Evolutionary conservation across 2,113 vertebrate species (phyloP).

Genomic region (Meles meles): DNA sequence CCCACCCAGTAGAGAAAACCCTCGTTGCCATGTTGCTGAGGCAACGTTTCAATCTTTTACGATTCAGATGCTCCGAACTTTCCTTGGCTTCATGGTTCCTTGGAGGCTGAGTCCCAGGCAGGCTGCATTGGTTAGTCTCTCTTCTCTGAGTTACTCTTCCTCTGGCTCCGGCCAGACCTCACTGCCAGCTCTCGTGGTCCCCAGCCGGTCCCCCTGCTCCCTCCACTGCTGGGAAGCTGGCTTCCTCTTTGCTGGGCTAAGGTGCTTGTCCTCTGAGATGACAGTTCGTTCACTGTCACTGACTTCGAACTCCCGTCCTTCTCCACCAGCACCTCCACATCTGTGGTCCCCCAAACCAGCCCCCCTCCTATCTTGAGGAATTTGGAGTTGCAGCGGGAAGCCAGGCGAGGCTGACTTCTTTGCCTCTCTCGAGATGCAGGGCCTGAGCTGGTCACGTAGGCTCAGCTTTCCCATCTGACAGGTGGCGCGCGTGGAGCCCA

Average conservation of each 20-base stretch:
- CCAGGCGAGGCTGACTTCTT: neutral
- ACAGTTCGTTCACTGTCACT: neutral
- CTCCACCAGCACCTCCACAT: neutral
- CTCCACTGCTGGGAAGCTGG: neutral
- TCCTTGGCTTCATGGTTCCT: neutral
- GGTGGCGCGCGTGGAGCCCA: neutral
- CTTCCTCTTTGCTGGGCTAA: neutral
- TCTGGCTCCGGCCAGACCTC: rapidly evolving
- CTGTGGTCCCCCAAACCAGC: neutral
- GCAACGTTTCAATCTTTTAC: neutral
- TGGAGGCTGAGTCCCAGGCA: neutral
- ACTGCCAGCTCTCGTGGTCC: neutral
- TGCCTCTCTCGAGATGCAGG: neutral
- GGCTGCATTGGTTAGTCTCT: neutral
- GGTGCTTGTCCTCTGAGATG: neutral
- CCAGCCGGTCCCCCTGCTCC: neutral
- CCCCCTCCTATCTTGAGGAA: no score
- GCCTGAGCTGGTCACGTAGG: neutral
- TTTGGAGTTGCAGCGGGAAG: neutral
- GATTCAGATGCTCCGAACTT: neutral
- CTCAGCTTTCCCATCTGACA: neutral
- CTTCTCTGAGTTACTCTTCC: neutral
- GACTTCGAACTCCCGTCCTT: neutral
- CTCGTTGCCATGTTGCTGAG: neutral
- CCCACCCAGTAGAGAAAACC: neutral